Conservation (phyloP, 2,888 invertebrate genomes). For the Odontocolon sp. region DNA sequence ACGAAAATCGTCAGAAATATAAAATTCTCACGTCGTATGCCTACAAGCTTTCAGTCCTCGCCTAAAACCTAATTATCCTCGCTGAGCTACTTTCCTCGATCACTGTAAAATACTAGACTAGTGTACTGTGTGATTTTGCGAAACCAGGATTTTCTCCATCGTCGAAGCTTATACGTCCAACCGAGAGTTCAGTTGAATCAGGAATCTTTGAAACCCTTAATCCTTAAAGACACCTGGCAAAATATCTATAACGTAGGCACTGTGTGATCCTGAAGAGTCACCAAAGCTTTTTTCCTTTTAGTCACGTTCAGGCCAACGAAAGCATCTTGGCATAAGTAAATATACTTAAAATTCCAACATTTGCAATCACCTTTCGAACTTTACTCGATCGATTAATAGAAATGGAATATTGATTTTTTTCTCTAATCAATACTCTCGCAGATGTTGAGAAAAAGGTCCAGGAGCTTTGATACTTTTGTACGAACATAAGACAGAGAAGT, state of each 20-base stretch:
- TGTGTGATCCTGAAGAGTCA: not conserved
- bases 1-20: slow-evolving; percentile 47
- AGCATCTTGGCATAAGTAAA: not conserved
- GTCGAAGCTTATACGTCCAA: slow-evolving; percentile 11
- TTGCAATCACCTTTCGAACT: not conserved
- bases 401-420: no score
- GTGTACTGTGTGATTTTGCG: slow-evolving; percentile 50
- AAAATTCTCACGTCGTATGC: slow-evolving; percentile 54
- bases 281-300: not conserved
- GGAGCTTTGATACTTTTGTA: not conserved
- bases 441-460: not conserved
- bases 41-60: slow-evolving; percentile 10
- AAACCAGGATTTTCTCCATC: slow-evolving; percentile 19
- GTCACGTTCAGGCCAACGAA: slow-evolving; percentile 19
- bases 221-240: slow-evolving; percentile 56
- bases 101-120: slow-evolving; percentile 36
- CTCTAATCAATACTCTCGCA: no score
- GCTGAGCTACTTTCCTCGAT: slow-evolving; percentile 46
- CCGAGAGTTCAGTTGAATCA: slow-evolving; percentile 33
- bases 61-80: slow-evolving; percentile 62
- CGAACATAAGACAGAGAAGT: slow-evolving; percentile 54
- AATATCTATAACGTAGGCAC: slow-evolving; percentile 37
- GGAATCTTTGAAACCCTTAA: slow-evolving; percentile 48
- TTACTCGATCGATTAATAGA: no score
- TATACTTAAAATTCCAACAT: not conserved